These are phyloP conservation scores for Pristiophorus japonicus DNA, from an alignment of 2,113 vertebrate genomes.

Conservation along the genomic window DNA sequence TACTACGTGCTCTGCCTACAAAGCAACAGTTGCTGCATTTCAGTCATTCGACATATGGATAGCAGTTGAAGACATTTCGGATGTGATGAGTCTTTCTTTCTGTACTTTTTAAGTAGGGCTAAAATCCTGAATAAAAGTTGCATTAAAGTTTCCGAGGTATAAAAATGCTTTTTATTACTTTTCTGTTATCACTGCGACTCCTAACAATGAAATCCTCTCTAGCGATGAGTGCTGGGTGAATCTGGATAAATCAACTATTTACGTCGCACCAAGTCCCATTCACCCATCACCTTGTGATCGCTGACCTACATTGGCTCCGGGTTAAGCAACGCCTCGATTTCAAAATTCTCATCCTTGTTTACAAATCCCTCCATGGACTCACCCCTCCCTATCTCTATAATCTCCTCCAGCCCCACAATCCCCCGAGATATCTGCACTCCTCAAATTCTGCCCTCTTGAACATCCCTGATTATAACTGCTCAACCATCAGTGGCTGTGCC, in stretches of 20 bases:
- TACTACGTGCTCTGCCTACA: neutral
- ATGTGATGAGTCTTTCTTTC: neutral
- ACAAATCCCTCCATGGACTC: too few species aligned
- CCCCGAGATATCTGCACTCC: too few species aligned
- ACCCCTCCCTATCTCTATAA: too few species aligned
- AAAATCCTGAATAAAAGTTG: neutral
- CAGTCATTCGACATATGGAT: neutral
- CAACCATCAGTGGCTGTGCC: too few species aligned
- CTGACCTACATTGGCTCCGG: too few species aligned
- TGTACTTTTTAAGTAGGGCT: neutral
- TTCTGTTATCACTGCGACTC: neutral
- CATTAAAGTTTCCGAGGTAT: neutral
- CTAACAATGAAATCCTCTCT: neutral
- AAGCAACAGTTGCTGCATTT: neutral
- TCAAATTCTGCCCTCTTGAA: too few species aligned
- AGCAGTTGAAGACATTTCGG: neutral
- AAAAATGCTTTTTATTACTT: neutral
- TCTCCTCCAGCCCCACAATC: too few species aligned
- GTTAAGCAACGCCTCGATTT: too few species aligned
- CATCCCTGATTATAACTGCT: too few species aligned
- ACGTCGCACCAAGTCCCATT: too few species aligned
- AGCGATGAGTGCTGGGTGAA: neutral
- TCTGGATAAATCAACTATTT: neutral
- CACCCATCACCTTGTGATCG: too few species aligned
- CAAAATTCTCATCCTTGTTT: too few species aligned